Conservation (phyloP, 2,113 vertebrate genomes). For the Ceyx melanurus region DNA sequence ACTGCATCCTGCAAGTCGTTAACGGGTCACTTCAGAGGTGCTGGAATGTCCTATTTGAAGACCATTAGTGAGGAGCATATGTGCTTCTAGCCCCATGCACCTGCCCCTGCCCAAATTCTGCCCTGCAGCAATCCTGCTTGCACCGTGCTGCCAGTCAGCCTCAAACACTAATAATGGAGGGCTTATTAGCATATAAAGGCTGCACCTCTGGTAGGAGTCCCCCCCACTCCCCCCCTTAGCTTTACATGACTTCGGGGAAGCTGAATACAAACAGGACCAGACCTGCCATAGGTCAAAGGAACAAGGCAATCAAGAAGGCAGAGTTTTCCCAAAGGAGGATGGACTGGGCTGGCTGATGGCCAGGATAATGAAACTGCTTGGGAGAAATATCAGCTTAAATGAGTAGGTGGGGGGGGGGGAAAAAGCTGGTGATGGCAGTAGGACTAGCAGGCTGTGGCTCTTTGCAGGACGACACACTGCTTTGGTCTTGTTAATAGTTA, state of each 20-base stretch:
- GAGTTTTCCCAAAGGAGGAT: neutral
- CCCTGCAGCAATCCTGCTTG: neutral
- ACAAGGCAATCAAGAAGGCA: neutral
- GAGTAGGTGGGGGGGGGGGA: neutral
- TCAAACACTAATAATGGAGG: neutral
- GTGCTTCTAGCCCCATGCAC: neutral
- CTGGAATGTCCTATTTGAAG: conserved; percentile 21
- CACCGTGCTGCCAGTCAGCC: neutral
- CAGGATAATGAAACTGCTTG: neutral
- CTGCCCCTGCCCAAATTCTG: neutral
- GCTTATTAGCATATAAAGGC: neutral
- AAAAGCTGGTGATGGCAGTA: neutral
- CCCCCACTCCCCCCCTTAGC: neutral
- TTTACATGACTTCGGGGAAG: neutral
- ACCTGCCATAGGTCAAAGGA: conserved; percentile 21
- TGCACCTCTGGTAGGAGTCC: neutral
- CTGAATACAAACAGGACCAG: neutral
- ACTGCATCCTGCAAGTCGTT: neutral
- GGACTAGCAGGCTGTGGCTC: neutral
- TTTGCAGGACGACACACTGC: neutral
- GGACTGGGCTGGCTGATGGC: neutral
- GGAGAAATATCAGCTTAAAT: conserved; percentile 18
- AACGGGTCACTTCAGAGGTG: neutral
- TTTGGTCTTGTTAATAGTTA: neutral
- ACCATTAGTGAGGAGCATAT: neutral